Evolutionary conservation across 2,888 invertebrate species (phyloP).

Genomic region (Amaurobius ferox): DNA sequence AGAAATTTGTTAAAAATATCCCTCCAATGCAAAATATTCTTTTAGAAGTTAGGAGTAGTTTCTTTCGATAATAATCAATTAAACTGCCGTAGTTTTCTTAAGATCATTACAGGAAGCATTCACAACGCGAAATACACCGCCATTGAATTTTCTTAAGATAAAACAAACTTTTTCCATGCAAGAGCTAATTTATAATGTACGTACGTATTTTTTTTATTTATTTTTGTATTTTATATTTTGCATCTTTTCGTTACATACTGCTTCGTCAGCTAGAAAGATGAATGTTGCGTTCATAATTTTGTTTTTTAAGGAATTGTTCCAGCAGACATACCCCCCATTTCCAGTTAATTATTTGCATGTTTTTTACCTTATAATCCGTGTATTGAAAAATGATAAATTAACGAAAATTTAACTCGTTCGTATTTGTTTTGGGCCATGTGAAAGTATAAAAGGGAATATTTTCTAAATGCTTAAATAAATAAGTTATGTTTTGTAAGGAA

Average conservation of each 20-base stretch:
- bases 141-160: background rate
- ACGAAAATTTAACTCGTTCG: background rate
- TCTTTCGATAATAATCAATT: background rate
- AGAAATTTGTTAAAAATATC: too few species aligned
- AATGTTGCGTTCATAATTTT: background rate
- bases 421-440: background rate
- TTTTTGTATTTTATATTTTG: background rate
- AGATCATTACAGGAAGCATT: background rate
- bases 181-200: background rate
- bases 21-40: too few species aligned
- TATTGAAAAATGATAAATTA: background rate
- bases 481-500: too few species aligned
- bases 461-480: too few species aligned
- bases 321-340: background rate
- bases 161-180: background rate
- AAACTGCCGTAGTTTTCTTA: background rate
- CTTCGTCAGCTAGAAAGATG: background rate
- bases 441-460: too few species aligned
- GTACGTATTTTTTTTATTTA: background rate
- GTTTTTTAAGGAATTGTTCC: background rate
- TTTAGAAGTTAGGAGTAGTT: too few species aligned
- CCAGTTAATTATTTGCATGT: background rate
- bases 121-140: background rate
- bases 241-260: background rate
- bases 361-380: background rate